Evolutionary conservation across 2,797 vertebrate genomes (phyloP), one percentile per base, ranked within the genome.

Genomic region (Fringilla coelebs): DNA sequence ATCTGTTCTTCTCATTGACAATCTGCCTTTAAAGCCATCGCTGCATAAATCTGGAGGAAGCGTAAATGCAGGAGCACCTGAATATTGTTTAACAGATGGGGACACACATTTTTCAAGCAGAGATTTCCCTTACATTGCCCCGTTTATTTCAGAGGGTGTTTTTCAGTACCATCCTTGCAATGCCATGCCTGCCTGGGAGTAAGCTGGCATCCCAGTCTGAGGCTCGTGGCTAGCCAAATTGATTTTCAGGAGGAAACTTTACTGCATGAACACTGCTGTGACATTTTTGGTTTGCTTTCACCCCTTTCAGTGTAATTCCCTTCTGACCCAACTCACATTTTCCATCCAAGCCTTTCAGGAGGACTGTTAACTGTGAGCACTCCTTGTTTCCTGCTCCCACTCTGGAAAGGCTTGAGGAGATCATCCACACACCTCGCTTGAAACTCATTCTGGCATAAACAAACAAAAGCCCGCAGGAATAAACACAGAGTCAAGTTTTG

Each of bases 31-130:
- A 91, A 95, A 94, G 75, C 67, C 87, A 93, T 85, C 1, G 11
- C 91, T 88, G 88, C 91, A 95, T 96, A 95, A 96, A 96, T 97
- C 94, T 95, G 78, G 95, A 93, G 81, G 85, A 94, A 95, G 93
- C 41, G 4, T 85, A 96, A 96, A 93, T 65, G 85, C 51, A 77
- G 68, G 43, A 85, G 85, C 91, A 96, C 94, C 94, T 97, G 94
- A 96, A 89, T 85, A 88, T 87, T 95, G 79, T 94, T 94, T 74
- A 96, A 88, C 92, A 94, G 92, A 85, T 88, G 90, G 86, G 88
- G 49, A 75, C 55, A 85, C 68, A 66, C 25, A 60, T 89, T 90
- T 96, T 85, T 91, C 80, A 96, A 78, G 79, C 40, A 26, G 92
- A 87, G 78, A 83, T 95, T 90, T 89, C 78, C 90, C 49, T 87